Percentiles rank a stretch among this genome's conserved stretches.
phyloP scores from a whole-genome alignment of 2,797 vertebrate genomes.

The Clarias platycephalus region DNA sequence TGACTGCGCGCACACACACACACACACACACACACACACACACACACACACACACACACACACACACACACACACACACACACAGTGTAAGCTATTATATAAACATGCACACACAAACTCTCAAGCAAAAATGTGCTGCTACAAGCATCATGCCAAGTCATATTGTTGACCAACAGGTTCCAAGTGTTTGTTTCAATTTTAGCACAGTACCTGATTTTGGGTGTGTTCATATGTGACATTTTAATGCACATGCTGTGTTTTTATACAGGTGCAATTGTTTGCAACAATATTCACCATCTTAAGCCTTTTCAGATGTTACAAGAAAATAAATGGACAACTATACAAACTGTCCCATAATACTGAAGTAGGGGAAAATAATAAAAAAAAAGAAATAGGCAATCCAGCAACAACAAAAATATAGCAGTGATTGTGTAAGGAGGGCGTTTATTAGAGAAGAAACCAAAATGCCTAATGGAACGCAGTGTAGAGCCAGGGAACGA shows the following conservation, averaged over 20 bases:
- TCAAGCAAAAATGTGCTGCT: slow-evolving; percentile 53
- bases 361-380: not conserved
- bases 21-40: no score
- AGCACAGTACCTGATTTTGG: no score
- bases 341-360: not conserved
- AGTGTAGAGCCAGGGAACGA: no score
- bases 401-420: no score
- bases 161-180: not conserved
- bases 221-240: not conserved
- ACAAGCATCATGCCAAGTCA: slow-evolving; percentile 39
- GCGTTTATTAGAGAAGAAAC: no score
- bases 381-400: no score
- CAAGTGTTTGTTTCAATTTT: not conserved
- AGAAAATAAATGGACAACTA: not conserved
- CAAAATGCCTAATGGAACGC: no score
- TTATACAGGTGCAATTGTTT: not conserved
- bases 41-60: no score
- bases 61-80: not conserved
- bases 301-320: not conserved
- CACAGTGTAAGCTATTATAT: not conserved
- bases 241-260: not conserved
- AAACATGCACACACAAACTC: not conserved
- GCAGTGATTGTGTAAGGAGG: no score
- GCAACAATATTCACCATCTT: not conserved
- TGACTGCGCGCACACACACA: no score